phyloP scores from a whole-genome alignment of 2,797 vertebrate genomes.

The Danio tinwini region DNA sequence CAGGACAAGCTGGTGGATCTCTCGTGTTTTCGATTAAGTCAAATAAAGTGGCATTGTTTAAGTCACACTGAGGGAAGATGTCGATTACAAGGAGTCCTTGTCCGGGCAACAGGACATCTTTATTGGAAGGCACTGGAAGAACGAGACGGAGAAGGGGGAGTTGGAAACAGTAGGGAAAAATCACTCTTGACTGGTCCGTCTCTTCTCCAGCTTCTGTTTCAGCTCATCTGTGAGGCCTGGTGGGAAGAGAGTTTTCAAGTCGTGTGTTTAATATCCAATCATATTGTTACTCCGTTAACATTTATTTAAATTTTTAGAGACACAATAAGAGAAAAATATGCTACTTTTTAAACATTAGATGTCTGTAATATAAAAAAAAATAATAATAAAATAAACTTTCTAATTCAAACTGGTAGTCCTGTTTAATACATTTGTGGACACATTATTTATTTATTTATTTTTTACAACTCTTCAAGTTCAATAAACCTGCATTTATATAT shows the following conservation, averaged over 20 bases:
- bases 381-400: too few species aligned
- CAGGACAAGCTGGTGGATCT: conserved; percentile 4
- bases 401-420: neutral
- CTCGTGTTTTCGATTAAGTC: conserved; percentile 14
- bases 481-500: neutral
- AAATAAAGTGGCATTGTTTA: conserved; percentile 23
- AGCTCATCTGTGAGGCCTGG: conserved; percentile 83
- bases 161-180: conserved; percentile 11
- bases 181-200: conserved; percentile 79
- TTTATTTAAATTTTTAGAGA: neutral
- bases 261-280: neutral
- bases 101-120: neutral
- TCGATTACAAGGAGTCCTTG: conserved; percentile 14
- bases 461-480: neutral
- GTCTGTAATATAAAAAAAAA: neutral
- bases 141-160: conserved; percentile 41
- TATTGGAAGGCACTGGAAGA: conserved; percentile 74
- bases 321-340: too few species aligned
- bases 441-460: too few species aligned
- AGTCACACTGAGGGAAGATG: conserved; percentile 23
- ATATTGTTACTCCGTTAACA: neutral
- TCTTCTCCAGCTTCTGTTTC: conserved; percentile 81
- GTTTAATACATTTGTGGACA: neutral
- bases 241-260: neutral
- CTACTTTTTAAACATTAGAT: neutral